A percentile compares a stretch with the other conserved stretches of the same genome.
Conservation (phyloP, 1,140 invertebrate genomes). For the Megathymus violae region DNA sequence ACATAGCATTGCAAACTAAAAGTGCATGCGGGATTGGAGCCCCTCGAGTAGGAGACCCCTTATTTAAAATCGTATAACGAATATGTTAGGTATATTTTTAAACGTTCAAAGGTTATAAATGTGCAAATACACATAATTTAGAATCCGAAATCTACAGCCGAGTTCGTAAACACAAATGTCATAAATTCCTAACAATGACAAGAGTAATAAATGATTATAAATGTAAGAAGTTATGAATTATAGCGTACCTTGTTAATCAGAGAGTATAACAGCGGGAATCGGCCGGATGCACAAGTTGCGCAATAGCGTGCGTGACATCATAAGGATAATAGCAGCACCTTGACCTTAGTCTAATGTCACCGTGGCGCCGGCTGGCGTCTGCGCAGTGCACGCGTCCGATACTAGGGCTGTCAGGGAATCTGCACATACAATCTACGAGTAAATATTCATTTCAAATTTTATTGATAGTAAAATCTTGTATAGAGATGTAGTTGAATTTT, state of each 20-base stretch:
- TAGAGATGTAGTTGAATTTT: no score
- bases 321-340: slow-evolving; percentile 68
- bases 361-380: slow-evolving; percentile 47
- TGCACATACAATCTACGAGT: neutral
- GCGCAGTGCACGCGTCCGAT: slow-evolving; percentile 40
- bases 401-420: slow-evolving; percentile 39
- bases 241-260: neutral
- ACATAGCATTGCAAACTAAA: no score
- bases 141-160: no score
- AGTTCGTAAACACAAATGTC: neutral
- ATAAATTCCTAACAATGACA: neutral
- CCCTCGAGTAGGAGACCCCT: no score
- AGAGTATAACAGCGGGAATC: slow-evolving; percentile 22
- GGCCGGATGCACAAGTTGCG: slow-evolving; percentile 45
- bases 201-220: no score
- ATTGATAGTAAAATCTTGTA: no score
- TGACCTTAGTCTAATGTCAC: slow-evolving; percentile 67
- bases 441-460: no score
- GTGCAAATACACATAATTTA: neutral
- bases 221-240: neutral
- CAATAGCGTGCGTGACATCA: slow-evolving; percentile 57
- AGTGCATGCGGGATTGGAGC: no score
- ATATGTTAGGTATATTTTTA: no score
- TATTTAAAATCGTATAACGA: no score
- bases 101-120: neutral